phyloP scores from a whole-genome alignment of 2,797 vertebrate species.

The Rhinichthys osculus region DNA sequence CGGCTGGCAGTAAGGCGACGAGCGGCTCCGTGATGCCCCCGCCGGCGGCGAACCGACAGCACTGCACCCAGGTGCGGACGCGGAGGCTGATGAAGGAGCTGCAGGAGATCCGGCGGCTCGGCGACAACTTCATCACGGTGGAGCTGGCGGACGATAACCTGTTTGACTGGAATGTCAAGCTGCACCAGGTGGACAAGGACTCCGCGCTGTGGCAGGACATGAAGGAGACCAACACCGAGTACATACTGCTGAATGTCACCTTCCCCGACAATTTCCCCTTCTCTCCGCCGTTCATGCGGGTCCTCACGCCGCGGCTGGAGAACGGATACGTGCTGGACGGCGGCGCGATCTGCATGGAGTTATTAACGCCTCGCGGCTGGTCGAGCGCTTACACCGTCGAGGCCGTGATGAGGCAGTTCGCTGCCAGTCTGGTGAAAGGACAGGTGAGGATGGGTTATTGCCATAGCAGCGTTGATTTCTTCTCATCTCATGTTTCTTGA shows the following conservation, averaged over 20 bases:
- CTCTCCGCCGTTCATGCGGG: constrained; percentile 98
- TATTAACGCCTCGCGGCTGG: constrained; percentile 98
- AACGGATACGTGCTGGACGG: constrained; percentile 99
- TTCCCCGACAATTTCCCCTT: constrained; percentile 99
- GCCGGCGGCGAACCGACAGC: constrained; percentile 87
- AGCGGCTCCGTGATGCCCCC: constrained; percentile 77
- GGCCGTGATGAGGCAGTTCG: constrained; percentile 99
- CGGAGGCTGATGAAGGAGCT: constrained; percentile 98
- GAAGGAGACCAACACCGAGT: constrained; percentile 99
- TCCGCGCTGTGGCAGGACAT: constrained; percentile 99
- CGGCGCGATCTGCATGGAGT: constrained; percentile 99
- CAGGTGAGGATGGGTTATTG: constrained; percentile 86
- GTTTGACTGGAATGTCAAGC: constrained; percentile 99
- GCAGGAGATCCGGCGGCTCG: constrained; percentile 96
- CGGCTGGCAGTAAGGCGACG: constrained; percentile 75
- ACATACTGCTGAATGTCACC: constrained; percentile 97
- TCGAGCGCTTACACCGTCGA: constrained; percentile 99
- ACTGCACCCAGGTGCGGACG: constrained; percentile 97
- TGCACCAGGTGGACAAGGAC: constrained; percentile 99
- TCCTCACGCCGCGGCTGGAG: constrained; percentile 96
- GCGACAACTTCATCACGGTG: constrained; percentile 98
- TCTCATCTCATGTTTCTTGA: constrained; percentile 22
- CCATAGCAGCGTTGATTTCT: constrained; percentile 16
- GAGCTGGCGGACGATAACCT: constrained; percentile 99
- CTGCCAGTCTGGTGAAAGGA: constrained; percentile 98